A percentile compares a stretch with the other conserved stretches of the same genome.
These are phyloP conservation scores for Myzus persicae DNA, from an alignment of 1,140 invertebrate species.

Conservation along the genomic window DNA sequence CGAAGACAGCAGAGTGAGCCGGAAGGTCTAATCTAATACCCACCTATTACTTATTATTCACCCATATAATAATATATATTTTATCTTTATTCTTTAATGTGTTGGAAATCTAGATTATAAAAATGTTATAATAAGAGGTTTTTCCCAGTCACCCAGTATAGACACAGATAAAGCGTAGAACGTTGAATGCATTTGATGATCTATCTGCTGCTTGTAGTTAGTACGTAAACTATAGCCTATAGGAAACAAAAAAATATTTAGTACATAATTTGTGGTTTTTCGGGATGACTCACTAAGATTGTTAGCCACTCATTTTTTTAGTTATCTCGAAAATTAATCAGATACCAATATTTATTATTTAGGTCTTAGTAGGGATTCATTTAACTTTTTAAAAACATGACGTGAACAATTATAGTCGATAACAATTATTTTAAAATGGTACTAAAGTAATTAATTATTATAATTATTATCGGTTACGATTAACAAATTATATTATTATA, in stretches of 20 bases:
- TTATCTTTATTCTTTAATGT: slow-evolving; percentile 1
- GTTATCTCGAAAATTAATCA: background rate
- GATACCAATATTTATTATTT: background rate
- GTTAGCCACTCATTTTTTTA: background rate
- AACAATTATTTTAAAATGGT: background rate
- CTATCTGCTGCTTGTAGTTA: too few relatives aligned
- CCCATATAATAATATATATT: too few relatives aligned
- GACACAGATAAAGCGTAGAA: background rate
- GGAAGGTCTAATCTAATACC: background rate
- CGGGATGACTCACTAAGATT: background rate
- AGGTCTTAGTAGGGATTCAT: background rate
- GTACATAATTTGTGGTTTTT: background rate
- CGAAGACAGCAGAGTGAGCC: background rate
- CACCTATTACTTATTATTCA: too few relatives aligned
- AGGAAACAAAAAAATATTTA: background rate
- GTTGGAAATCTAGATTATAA: background rate
- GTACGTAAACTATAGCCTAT: background rate
- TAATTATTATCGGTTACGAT: background rate
- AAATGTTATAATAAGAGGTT: background rate
- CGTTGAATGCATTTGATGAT: background rate
- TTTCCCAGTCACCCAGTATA: background rate
- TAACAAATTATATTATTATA: background rate
- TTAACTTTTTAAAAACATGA: background rate
- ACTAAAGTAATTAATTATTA: background rate
- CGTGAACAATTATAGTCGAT: background rate